Evolutionary conservation across 2,113 vertebrate genomes (phyloP), one percentile per base, ranked within the genome.

Genomic region (Microtus montanus): DNA sequence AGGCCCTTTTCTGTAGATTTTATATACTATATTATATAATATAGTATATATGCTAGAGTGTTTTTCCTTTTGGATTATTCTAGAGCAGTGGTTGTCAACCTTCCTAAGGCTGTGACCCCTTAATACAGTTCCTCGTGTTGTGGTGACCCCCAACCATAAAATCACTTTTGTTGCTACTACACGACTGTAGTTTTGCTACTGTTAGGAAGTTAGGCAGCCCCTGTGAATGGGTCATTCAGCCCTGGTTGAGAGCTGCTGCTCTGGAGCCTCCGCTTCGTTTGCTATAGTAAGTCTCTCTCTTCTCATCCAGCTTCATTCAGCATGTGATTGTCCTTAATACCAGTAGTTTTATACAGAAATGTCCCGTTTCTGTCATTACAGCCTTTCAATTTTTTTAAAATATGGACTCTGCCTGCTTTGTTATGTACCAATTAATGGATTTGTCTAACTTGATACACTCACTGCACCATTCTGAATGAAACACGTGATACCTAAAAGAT

Each of bases 391-490:
- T 95, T 95, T 63, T 96, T 52, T 90, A 75, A 95, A 97, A 86
- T 58, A 28, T 74, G 90, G 94, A 83, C 86, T 96, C 88, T 88
- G 86, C 58, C 10, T 30, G 19, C 58, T 44, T 84, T 38, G n/a
- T 68, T 91, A 87, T 90, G 44, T 52, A 0, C 87, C 93, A 95
- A 88, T 85, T 96, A 38, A 0, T 97, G 92, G 92, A 35, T 97
- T 93, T 97, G n/a, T 97, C 96, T 91, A 89, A 94, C 86, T 96
- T 93, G 64, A 88, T 97, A 87, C 77, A 97, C 90, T 91, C 96
- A 3, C 19, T 93, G 87, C 95, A 13, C 79, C 58, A 52, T 77
- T 93, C 90, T 71, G 90, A 79, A 86, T 85, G 70, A 89, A 64
- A 58, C 73, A 77, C 14, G 13, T 80, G 63, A 63, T 68, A 68